Base-by-base conservation (phyloP, 1,140 invertebrate genomes). In the Antheraea pernyi region DNA sequence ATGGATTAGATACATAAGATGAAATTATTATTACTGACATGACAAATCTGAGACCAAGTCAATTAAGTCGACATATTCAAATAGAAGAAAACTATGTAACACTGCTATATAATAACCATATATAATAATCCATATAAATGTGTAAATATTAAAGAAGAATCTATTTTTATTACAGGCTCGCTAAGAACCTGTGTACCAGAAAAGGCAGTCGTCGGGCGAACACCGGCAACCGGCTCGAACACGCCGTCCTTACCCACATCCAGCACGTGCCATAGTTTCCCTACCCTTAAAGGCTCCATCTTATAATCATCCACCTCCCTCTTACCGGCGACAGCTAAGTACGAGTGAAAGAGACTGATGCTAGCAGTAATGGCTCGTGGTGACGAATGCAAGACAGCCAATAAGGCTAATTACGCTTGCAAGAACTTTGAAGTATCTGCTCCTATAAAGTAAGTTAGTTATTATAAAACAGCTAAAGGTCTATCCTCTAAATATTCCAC, bases 181-280 rank as follows among this genome's bases (percentile, higher is more conserved):
- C 94, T 71, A 96, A 96, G 93, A 96, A 96, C 90, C 93, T 96
- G 71, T 89, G 92, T 75, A 96, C 95, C 72, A 93, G 94, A 71
- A 96, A 96, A 93, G 96, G 96, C 66, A 96, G 96, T 84, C 93
- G 96, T 72, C 93, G 95, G 70, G 96, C 95, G 76, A 97, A 97
- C 91, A 94, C 95, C 86, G 96, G 95, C 80, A 97, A 97, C 92
- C 93, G 94, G 58, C 91, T 97, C 86, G 96, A 97, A 93, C 94
- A 96, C 80, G 93, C 96, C 85, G 96, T 97, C 18, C 94, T 97
- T 30, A 96, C 96, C 48, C 95, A 95, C 84, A 93, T 97, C 69
- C 96, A 97, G 88, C 96, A 97, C 96, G 96, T 97, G 65, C 96
- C 96, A 62, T 97, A 96, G 94, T 86, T 93, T 36, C 61, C 16